Conservation (phyloP, 2,888 invertebrate genomes). For the Drosophila subsilvestris region DNA sequence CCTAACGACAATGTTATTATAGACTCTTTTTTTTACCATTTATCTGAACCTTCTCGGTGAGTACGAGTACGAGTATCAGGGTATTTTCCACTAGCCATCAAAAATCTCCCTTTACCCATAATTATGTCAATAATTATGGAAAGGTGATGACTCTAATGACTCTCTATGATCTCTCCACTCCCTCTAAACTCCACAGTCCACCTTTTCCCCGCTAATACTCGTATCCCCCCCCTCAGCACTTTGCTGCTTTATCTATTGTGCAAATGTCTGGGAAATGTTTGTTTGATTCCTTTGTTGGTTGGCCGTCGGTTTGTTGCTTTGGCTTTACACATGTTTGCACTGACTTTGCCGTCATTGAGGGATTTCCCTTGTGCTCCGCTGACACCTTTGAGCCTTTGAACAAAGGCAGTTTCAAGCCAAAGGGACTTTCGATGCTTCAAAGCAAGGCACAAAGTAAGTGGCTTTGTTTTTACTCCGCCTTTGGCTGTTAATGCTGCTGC, state of each 20-base stretch:
- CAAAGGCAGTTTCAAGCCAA: no score
- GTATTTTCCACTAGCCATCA: conserved; percentile 7
- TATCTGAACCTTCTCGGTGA: not conserved
- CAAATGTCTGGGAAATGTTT: conserved; percentile 45
- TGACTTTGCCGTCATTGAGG: conserved; percentile 49
- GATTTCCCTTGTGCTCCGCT: conserved; percentile 68
- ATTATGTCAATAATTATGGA: conserved; percentile 58
- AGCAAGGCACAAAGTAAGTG: conserved; percentile 68
- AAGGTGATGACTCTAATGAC: conserved; percentile 54
- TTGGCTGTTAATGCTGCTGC: not conserved
- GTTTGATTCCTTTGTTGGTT: conserved; percentile 41
- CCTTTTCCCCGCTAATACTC: not conserved
- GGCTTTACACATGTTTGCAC: conserved; percentile 73
- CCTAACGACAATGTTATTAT: conserved; percentile 60
- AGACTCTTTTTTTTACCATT: conserved; percentile 38
- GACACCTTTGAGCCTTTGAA: conserved; percentile 63
- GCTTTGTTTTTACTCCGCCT: conserved; percentile 7
- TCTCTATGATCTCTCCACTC: conserved; percentile 36
- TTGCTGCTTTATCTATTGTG: conserved; percentile 51
- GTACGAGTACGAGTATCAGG: not conserved
- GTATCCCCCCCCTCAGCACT: conserved; percentile 3
- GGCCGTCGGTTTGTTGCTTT: conserved; percentile 59
- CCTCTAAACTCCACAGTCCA: not conserved
- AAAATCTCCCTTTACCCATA: conserved; percentile 23
- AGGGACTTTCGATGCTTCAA: conserved; percentile 29